Base-by-base conservation (phyloP, 2,888 invertebrate species). In the Ectemnius continuus region DNA sequence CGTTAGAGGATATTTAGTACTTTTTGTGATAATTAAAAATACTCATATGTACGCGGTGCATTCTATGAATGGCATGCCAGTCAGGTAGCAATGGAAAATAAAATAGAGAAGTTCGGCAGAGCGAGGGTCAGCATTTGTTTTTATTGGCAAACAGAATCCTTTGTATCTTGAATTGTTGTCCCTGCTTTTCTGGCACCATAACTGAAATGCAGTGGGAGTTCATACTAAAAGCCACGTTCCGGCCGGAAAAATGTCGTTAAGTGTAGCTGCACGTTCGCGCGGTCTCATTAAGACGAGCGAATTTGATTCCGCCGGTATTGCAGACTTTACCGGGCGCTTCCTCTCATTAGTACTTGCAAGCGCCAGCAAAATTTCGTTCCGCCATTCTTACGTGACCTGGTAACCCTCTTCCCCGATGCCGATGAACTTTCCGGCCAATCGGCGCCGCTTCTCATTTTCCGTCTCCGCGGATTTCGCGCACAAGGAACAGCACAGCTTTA, bases 321-420 rank as follows among this genome's bases (percentile, higher is more conserved):
- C 74, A 68, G 78, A 68, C 56, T 63, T 63, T 67, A 69, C 73
- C 74, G 75, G 36, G 78, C 69, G 76, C 75, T 81, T 80, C 74
- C 73, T 75, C 78, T 75, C 81, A 78, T 81, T 81, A 79, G 80
- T 71, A 71, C 72, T 71, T 76, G 71, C 75, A 73, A 70, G 70
- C 64, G 73, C 71, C 66, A 66, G 59, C 69, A 60, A 64, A 56
- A 75, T 76, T 75, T 78, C 70, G 61, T 58, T 61, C 20, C 3
- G 6, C 20, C 67, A 75, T 76, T 75, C 68, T 72, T 73, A 70
- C 61, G 70, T 71, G 71, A 69, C 60, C 61, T 63, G 62, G 14
- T 63, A 36, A 63, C 52, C 52, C 16, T 52, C 16, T 52, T 52
- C 16, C 16, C 5, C n/a, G n/a, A 52, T 5, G n/a, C 1, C 16